A percentile compares a stretch with the other conserved stretches of the same genome.
These are phyloP conservation scores for Endotricha flammealis DNA, from an alignment of 2,888 invertebrate genomes.

Conservation along the genomic window DNA sequence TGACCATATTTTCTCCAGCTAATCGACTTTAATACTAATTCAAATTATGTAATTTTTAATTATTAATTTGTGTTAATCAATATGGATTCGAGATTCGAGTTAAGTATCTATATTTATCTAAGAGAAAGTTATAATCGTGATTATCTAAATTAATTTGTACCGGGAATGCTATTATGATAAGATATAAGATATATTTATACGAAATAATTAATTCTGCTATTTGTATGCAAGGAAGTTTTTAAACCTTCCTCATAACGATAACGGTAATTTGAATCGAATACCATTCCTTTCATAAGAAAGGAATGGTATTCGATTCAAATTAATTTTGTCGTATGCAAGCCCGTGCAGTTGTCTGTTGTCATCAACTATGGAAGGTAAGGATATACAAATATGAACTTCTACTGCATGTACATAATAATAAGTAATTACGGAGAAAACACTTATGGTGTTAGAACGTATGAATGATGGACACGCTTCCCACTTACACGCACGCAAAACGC, in stretches of 20 bases:
- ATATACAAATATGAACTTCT: no score
- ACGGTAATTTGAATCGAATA: background rate
- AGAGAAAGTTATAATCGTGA: background rate
- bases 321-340: conserved; percentile 11
- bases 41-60: conserved; percentile 8
- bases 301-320: conserved; percentile 13
- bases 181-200: no score
- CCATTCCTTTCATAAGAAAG: no score
- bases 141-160: no score
- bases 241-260: conserved; percentile 2
- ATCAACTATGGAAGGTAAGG: conserved; percentile 7
- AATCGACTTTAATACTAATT: background rate
- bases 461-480: no score
- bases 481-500: no score
- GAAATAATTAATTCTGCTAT: conserved; percentile 1
- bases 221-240: conserved; percentile 3
- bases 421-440: no score
- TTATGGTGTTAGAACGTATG: no score
- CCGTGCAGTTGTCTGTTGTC: background rate
- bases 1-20: background rate
- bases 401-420: no score
- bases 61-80: conserved; percentile 8
- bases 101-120: background rate
- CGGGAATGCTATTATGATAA: no score
- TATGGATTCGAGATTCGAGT: conserved; percentile 1